phyloP scores from a whole-genome alignment of 1,140 invertebrate species.

The Drosophila arizonae region DNA sequence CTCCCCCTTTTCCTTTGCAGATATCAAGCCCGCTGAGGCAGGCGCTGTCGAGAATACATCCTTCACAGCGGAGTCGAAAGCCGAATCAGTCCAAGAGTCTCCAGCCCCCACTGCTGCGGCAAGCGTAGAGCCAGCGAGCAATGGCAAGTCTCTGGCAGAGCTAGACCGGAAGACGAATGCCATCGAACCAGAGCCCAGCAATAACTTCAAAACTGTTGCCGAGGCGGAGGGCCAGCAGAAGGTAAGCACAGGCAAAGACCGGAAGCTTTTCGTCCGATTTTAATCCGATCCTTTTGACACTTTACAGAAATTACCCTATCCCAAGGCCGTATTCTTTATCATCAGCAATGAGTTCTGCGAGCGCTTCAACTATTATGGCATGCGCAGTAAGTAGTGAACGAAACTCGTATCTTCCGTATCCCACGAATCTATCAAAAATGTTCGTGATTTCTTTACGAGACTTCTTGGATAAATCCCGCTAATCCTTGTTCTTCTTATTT shows the following conservation, averaged over 20 bases:
- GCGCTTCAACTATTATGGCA: slow-evolving; percentile 97
- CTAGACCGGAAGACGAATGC: slow-evolving; percentile 37
- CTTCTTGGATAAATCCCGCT: too few relatives aligned
- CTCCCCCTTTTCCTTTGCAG: slow-evolving; percentile 18
- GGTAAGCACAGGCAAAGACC: slow-evolving; percentile 28
- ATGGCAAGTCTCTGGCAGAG: slow-evolving; percentile 42
- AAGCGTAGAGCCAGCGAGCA: slow-evolving; percentile 1
- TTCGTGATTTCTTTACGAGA: too few relatives aligned
- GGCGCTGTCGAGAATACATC: background rate
- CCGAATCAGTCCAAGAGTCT: background rate
- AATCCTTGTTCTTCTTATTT: too few relatives aligned
- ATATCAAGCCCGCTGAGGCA: slow-evolving; percentile 49
- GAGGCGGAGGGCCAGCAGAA: slow-evolving; percentile 76
- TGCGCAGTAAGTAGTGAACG: slow-evolving; percentile 90
- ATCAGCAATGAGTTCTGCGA: slow-evolving; percentile 98
- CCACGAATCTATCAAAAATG: too few relatives aligned
- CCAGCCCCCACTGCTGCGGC: background rate
- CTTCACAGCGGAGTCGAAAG: background rate
- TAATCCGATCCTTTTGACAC: background rate
- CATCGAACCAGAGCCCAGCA: slow-evolving; percentile 36
- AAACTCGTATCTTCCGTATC: too few relatives aligned
- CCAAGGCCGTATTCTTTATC: slow-evolving; percentile 96
- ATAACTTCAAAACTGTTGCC: slow-evolving; percentile 48
- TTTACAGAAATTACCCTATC: slow-evolving; percentile 90
- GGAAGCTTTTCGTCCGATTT: too few relatives aligned